phyloP scores from a whole-genome alignment of 2,797 vertebrate genomes.

The Pseudochirops corinnae region DNA sequence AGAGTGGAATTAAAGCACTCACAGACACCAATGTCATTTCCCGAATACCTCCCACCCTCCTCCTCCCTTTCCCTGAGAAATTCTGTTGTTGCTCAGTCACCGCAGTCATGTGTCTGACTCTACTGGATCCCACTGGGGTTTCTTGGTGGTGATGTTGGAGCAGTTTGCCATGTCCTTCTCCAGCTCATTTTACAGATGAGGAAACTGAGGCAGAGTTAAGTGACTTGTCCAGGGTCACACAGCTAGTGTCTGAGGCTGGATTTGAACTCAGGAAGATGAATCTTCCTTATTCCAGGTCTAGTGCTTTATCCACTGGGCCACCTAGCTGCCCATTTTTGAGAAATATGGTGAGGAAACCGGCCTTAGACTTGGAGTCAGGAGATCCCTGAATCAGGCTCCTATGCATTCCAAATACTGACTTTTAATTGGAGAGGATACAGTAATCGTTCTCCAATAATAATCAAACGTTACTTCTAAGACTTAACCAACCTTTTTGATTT shows the following conservation, averaged over 20 bases:
- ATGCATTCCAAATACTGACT: not conserved
- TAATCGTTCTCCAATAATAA: not conserved
- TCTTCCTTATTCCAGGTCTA: not conserved
- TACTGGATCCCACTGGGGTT: not conserved
- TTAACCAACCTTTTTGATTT: not conserved
- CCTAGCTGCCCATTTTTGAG: not conserved
- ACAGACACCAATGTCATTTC: too few relatives aligned
- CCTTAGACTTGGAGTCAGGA: not conserved
- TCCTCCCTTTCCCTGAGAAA: too few relatives aligned
- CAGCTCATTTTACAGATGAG: not conserved
- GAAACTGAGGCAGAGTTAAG: not conserved
- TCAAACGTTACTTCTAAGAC: not conserved
- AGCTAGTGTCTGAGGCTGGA: not conserved
- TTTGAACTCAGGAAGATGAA: not conserved
- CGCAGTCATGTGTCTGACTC: too few relatives aligned
- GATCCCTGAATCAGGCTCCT: not conserved
- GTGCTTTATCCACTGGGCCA: not conserved
- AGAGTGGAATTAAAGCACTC: too few relatives aligned
- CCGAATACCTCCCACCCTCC: too few relatives aligned
- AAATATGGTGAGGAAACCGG: not conserved
- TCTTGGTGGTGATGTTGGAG: not conserved
- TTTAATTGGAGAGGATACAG: not conserved
- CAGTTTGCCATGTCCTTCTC: not conserved
- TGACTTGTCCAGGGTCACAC: not conserved
- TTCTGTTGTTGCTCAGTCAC: not conserved